Evolutionary conservation across 1,140 invertebrate species (phyloP), one percentile per base, ranked within the genome.

Genomic region (Lordiphosa mommai): DNA sequence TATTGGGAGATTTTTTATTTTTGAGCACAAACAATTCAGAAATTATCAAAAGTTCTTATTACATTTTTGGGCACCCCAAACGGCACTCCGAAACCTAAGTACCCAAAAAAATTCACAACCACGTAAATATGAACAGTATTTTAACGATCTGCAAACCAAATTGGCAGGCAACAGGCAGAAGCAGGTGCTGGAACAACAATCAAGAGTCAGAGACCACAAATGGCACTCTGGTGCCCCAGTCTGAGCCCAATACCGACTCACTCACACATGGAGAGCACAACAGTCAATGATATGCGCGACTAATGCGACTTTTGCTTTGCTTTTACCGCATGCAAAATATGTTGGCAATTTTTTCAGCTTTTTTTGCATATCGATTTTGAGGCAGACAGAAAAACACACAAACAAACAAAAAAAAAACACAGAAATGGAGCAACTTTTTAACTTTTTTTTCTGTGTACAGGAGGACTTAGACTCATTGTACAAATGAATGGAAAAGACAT

Each of bases 341-440:
- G 66, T 57, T 70, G 38, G 49, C 51, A 56, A 37, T 44, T 60
- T 60, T 65, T 55, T 10, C n/a, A n/a, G 14, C 30, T 61, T 43
- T 56, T 72, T 72, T 69, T 77, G 73, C 73, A 79, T 79, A 79
- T 79, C 73, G 73, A 52, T 76, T 55, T 55, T 60, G 55, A 71
- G 67, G 46, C 57, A 56, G 48, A 38, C 14, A 36, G 20, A 48
- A 38, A 27, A 23, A 20, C 9, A 20, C 9, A 20, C 3, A 40
- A 16, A 13, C 27, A 41, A 43, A 51, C 47, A 51, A 56, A 61
- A 51, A 51, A 51, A 56, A 61, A 60, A 76, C 66, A 41, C 76
- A 59, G 72, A 68, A 82, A 80, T 82, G 76, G 77, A 63, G 71
- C 71, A 82, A 68, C 50, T 63, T 61, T 67, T 67, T 67, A 80